Evolutionary conservation across 2,797 vertebrate species (phyloP).

Genomic region (Xerus rutilus): DNA sequence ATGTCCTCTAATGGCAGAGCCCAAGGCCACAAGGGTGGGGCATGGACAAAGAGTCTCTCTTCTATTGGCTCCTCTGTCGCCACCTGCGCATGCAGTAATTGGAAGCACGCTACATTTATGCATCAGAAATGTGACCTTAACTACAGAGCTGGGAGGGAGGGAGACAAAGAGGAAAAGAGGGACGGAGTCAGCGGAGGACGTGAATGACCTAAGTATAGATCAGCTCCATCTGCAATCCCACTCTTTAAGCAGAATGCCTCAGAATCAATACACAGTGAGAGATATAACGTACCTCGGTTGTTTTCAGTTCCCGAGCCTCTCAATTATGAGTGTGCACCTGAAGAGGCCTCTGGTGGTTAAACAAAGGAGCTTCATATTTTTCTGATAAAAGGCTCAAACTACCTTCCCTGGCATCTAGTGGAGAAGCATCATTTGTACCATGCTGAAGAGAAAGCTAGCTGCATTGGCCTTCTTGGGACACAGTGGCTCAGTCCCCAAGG

Average conservation of each 20-base stretch:
- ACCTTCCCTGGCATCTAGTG: not conserved
- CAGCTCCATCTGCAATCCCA: not conserved
- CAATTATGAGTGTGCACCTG: no score
- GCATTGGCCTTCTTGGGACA: not conserved
- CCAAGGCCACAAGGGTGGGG: no score
- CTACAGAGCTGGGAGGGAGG: not conserved
- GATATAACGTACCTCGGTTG: no score
- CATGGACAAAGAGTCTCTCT: not conserved
- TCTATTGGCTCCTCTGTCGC: not conserved
- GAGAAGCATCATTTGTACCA: not conserved
- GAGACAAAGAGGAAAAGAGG: not conserved
- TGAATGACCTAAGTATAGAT: not conserved
- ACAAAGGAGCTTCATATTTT: not conserved
- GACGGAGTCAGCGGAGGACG: not conserved
- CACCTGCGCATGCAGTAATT: fast-evolving
- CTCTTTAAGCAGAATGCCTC: not conserved
- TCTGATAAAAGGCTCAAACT: not conserved
- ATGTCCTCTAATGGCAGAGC: not conserved
- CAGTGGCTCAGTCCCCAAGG: not conserved
- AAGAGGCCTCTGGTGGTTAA: not conserved
- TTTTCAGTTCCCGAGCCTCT: not conserved
- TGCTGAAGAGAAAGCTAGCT: not conserved
- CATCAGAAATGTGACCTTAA: not conserved
- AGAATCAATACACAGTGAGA: not conserved
- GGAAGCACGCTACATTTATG: fast-evolving